A percentile compares a stretch with the other conserved stretches of the same genome.
Conservation (phyloP, 1,140 invertebrate genomes). For the Centruroides sculpturatus region DNA sequence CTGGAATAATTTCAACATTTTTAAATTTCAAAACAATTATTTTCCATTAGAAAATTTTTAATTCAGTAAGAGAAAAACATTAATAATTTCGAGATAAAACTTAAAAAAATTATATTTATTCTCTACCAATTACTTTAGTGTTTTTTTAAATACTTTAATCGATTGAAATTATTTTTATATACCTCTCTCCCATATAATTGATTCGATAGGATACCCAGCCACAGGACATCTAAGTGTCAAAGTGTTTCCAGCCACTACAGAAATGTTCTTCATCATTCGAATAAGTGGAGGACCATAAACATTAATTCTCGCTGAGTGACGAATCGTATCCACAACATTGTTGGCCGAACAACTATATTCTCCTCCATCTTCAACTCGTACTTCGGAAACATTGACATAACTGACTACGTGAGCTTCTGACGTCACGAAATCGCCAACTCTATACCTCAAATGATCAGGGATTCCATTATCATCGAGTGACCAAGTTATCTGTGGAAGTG, state of each 20-base stretch:
- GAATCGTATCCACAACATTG: slow-evolving; percentile 55
- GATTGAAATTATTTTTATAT: slow-evolving; percentile 1
- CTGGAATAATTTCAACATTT: too few relatives aligned
- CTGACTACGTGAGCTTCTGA: slow-evolving; percentile 83
- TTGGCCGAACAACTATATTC: slow-evolving; percentile 74
- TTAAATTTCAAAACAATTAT: too few relatives aligned
- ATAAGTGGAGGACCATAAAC: slow-evolving; percentile 45
- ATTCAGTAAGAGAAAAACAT: too few relatives aligned
- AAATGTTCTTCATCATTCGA: slow-evolving; percentile 27
- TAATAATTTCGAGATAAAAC: too few relatives aligned
- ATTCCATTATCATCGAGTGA: slow-evolving; percentile 54
- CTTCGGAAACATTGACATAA: slow-evolving; percentile 81
- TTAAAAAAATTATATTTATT: too few relatives aligned
- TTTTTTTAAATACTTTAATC: too few relatives aligned
- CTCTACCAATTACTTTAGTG: too few relatives aligned
- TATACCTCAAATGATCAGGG: slow-evolving; percentile 12
- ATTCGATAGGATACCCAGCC: slow-evolving; percentile 22
- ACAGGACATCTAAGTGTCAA: slow-evolving; percentile 25
- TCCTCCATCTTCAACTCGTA: slow-evolving; percentile 78
- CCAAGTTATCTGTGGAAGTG: slow-evolving; percentile 88
- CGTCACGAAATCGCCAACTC: slow-evolving; percentile 75
- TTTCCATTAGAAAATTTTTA: too few relatives aligned
- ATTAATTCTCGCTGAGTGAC: slow-evolving; percentile 60
- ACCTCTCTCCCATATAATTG: slow-evolving; percentile 42
- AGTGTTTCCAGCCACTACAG: slow-evolving; percentile 31